phyloP scores from a whole-genome alignment of 2,888 invertebrate species.

The Sturmia bella region DNA sequence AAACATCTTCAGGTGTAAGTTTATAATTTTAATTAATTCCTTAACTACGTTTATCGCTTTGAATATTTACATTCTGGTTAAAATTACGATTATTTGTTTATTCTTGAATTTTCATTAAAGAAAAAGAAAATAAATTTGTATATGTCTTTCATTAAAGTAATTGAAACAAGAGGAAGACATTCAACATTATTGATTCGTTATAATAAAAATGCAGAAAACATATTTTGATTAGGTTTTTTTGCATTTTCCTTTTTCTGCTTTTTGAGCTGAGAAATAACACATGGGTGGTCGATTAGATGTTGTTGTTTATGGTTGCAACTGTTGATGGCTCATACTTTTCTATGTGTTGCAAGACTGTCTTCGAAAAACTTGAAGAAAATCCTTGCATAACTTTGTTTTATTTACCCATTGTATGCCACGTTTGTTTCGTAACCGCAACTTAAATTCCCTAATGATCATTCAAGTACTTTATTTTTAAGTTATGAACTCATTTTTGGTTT shows the following conservation, averaged over 20 bases:
- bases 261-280: slow-evolving; percentile 47
- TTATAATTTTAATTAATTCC: no score
- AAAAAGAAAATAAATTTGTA: slow-evolving; percentile 6
- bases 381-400: slow-evolving; percentile 63
- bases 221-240: slow-evolving; percentile 52
- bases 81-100: no score
- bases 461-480: slow-evolving; percentile 64
- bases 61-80: no score
- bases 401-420: slow-evolving; percentile 67
- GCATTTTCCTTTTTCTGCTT: slow-evolving; percentile 29
- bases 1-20: no score
- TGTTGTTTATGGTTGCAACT: slow-evolving; percentile 10
- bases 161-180: neutral
- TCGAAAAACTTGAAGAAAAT: slow-evolving; percentile 40
- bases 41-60: no score
- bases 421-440: slow-evolving; percentile 60
- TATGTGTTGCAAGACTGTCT: neutral
- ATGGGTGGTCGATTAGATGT: slow-evolving; percentile 59
- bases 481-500: slow-evolving; percentile 66
- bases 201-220: slow-evolving; percentile 59
- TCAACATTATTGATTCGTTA: slow-evolving; percentile 21
- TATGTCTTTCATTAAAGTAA: slow-evolving; percentile 20
- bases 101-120: slow-evolving; percentile 51
- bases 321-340: neutral
- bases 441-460: slow-evolving; percentile 67